A percentile compares a stretch with the other conserved stretches of the same genome.
phyloP scores from a whole-genome alignment of 2,797 vertebrate genomes.

The Ceyx erithaca region DNA sequence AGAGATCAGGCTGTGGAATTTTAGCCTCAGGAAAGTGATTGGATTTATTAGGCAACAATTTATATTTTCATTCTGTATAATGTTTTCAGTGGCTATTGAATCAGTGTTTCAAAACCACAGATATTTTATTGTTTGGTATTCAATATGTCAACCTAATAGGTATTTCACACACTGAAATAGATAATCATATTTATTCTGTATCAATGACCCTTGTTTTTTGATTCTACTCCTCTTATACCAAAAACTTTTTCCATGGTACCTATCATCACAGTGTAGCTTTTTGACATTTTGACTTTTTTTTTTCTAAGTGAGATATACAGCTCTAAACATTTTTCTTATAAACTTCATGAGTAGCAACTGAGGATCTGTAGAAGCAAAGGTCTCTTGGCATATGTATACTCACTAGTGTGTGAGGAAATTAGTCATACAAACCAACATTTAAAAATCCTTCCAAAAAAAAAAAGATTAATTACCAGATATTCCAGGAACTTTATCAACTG shows the following conservation, averaged over 20 bases:
- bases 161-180: neutral
- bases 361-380: neutral
- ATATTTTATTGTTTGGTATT: neutral
- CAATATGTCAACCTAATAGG: neutral
- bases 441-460: neutral
- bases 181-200: neutral
- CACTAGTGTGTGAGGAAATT: neutral
- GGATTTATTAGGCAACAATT: neutral
- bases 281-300: neutral
- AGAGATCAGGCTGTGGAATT: neutral
- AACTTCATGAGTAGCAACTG: neutral
- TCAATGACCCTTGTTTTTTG: neutral
- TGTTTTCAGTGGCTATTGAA: neutral
- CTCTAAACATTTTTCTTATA: neutral
- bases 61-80: neutral
- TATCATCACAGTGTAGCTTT: neutral
- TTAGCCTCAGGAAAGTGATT: neutral
- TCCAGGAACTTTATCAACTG: constrained; percentile 39
- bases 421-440: neutral
- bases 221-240: neutral
- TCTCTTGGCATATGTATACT: neutral
- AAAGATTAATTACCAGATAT: constrained; percentile 39
- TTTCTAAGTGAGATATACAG: neutral
- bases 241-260: neutral
- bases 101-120: neutral